Evolutionary conservation across 2,888 invertebrate genomes (phyloP).

Genomic region (Spatulosminthurus flaviceps): DNA sequence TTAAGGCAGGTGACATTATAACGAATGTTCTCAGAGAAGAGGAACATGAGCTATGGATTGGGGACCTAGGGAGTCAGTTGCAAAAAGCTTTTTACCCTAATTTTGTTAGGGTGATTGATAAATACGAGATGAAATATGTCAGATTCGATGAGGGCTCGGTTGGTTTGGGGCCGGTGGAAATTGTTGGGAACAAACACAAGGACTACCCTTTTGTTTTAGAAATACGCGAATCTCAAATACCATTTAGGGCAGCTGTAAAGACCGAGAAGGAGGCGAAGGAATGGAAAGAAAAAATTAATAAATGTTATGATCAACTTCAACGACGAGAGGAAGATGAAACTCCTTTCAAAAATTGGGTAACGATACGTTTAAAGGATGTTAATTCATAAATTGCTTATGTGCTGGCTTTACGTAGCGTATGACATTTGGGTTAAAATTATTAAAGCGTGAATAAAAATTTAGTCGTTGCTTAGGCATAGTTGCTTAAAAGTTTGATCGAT

Average conservation of each 20-base stretch:
- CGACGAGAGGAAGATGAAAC: not conserved
- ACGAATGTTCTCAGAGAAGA: constrained; percentile 88
- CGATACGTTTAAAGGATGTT: no score
- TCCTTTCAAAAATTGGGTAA: no score
- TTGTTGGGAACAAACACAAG: constrained; percentile 32
- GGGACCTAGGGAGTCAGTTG: constrained; percentile 41
- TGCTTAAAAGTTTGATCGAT: no score
- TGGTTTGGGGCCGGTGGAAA: constrained; percentile 54
- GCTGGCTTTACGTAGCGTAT: no score
- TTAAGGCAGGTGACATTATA: constrained; percentile 93
- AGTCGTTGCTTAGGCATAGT: no score
- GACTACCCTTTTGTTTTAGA: constrained; percentile 50
- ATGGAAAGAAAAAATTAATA: constrained; percentile 75
- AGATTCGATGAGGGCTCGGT: constrained; percentile 79
- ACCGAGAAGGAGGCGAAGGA: constrained; percentile 78
- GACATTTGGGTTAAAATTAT: no score
- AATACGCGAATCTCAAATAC: constrained; percentile 63
- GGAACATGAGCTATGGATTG: constrained; percentile 68
- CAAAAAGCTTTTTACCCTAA: constrained; percentile 74
- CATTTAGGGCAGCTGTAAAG: constrained; percentile 85
- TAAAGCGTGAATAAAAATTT: no score
- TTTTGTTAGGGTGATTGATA: constrained; percentile 80
- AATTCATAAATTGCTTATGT: no score
- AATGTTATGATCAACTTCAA: not conserved
- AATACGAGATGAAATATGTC: constrained; percentile 69